Conservation (phyloP, 1,140 invertebrate species). For the Drosophila sp. region DNA sequence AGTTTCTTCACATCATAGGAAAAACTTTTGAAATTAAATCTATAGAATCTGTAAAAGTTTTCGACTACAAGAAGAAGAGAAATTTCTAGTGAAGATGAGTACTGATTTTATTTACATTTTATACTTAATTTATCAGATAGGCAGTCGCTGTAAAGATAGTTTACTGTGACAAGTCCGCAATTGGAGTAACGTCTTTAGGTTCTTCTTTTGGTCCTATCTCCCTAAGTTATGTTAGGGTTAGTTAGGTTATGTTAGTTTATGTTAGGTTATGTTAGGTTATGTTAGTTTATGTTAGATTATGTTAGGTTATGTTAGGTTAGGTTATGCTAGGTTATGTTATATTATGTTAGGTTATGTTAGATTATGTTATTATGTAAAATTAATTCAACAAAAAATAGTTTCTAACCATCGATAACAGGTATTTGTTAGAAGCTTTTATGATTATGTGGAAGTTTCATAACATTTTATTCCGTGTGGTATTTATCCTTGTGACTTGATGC, state of each 20-base stretch:
- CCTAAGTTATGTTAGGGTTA: neutral
- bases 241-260: neutral
- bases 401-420: too few species aligned
- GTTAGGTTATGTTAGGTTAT: too few species aligned
- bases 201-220: too few species aligned
- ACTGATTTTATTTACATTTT: slow-evolving; percentile 1
- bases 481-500: neutral
- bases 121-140: neutral
- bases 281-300: too few species aligned
- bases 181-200: too few species aligned
- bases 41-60: slow-evolving; percentile 56
- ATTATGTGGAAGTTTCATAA: neutral
- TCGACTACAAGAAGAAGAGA: neutral
- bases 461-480: neutral
- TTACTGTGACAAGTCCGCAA: neutral
- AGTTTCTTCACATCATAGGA: slow-evolving; percentile 33
- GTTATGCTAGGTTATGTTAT: neutral
- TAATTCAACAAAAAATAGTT: too few species aligned
- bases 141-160: neutral
- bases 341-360: too few species aligned
- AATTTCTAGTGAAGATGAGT: neutral
- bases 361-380: too few species aligned
- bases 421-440: too few species aligned
- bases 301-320: too few species aligned
- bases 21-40: slow-evolving; percentile 65